phyloP scores from a whole-genome alignment of 2,888 invertebrate genomes.

The Morinoia aosen region DNA sequence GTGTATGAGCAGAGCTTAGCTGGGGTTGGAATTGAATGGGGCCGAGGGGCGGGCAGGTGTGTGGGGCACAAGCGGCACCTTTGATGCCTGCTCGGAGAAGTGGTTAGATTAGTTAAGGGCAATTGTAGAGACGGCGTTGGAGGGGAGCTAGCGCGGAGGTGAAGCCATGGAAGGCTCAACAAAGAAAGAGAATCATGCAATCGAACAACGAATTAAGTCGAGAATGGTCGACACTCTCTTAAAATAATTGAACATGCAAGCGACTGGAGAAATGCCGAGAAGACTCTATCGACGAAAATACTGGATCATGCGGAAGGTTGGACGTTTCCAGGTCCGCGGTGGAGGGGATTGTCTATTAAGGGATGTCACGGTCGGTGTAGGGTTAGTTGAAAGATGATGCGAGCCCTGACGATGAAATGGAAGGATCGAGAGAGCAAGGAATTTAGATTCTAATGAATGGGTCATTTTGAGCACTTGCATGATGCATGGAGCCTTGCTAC shows the following conservation, averaged over 20 bases:
- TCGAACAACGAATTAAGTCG: constrained; percentile 37
- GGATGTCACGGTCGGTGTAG: not conserved
- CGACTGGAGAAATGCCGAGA: not conserved
- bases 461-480: not conserved
- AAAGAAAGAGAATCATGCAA: constrained; percentile 37
- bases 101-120: constrained; percentile 52
- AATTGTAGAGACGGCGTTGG: constrained; percentile 45
- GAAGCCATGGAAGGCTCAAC: not conserved
- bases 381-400: constrained; percentile 33
- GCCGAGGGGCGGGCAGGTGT: not conserved
- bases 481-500: not conserved
- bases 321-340: constrained; percentile 15
- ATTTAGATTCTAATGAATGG: constrained; percentile 15
- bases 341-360: constrained; percentile 21
- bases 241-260: constrained; percentile 22
- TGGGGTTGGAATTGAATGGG: not conserved
- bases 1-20: not conserved
- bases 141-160: not conserved
- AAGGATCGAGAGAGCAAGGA: constrained; percentile 5
- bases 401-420: not conserved
- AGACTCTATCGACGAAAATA: not conserved
- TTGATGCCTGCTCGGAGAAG: constrained; percentile 40
- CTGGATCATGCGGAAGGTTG: not conserved
- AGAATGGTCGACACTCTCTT: constrained; percentile 37
- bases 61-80: constrained; percentile 30